Base-by-base conservation (phyloP, 2,888 invertebrate genomes). In the Polyploca ridens region DNA sequence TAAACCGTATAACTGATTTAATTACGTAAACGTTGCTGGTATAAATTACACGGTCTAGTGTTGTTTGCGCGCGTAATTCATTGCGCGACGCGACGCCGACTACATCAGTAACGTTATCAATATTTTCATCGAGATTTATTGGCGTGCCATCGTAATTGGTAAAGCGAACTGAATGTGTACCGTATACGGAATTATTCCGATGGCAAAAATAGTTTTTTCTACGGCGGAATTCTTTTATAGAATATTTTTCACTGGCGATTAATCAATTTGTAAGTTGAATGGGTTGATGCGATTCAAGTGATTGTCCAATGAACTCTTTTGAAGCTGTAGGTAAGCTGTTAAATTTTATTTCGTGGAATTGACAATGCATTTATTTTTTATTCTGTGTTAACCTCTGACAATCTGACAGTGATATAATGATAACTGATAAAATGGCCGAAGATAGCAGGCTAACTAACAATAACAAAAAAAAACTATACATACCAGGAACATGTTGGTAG, bases 91-190 rank as follows among this genome's bases (percentile, higher is more conserved):
- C 70, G 69, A 65, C 63, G 72, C 62, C 67, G 72, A 68, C 69
- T 77, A 78, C 78, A 78, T 84, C 84, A 83, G 74, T 77, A 71
- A 70, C 81, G 82, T 84, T 90, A 90, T 90, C 90, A 85, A 87
- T 88, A 85, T 87, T 86, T 85, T 81, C 85, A 88, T 86, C 85
- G 77, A 75, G 86, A 90, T 90, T 89, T 89, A 90, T 86, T 82
- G 85, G 79, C 72, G 69, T 70, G 73, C 71, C 71, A 67, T 68
- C 77, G 81, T 89, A 87, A 90, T 89, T 87, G 85, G 82, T 82
- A 78, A 76, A 76, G 75, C 80, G 74, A 64, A 61, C 74, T 72
- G 73, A 76, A 77, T 71, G 72, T 73, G 70, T 71, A 76, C 69
- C 70, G 71, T 64, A 66, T 70, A 71, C 73, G 64, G 72, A 74